A percentile compares a stretch with the other conserved stretches of the same genome.
Evolutionary conservation across 2,888 invertebrate genomes (phyloP).

Genomic region (Stegophylla sp.): DNA sequence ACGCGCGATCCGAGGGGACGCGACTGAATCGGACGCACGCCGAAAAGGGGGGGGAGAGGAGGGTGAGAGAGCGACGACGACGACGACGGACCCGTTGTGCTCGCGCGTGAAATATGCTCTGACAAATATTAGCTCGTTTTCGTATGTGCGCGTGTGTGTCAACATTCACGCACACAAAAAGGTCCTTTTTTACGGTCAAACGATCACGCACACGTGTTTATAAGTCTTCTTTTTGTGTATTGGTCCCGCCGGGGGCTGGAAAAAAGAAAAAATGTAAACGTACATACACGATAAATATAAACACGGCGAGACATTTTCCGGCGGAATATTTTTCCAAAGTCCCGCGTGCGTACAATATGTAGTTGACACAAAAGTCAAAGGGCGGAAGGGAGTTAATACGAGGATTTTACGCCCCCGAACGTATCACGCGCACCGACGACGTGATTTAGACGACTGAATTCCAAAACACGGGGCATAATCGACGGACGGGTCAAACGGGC

Average conservation of each 20-base stretch:
- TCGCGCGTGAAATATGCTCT: conserved; percentile 54
- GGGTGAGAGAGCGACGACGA: not conserved
- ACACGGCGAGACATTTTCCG: conserved; percentile 18
- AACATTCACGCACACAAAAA: conserved; percentile 39
- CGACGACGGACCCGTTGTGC: too few species aligned
- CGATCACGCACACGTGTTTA: conserved; percentile 46
- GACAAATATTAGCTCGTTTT: conserved; percentile 58
- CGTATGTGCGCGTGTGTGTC: conserved; percentile 12
- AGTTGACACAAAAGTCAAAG: too few species aligned
- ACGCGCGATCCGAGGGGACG: conserved; percentile 7
- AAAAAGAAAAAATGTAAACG: not conserved
- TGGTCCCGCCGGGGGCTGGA: not conserved
- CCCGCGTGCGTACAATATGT: not conserved
- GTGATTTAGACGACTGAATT: too few species aligned
- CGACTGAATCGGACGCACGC: conserved; percentile 4
- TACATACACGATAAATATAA: not conserved
- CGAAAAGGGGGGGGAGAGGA: not conserved
- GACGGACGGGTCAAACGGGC: too few species aligned
- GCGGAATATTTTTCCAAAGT: conserved; percentile 8
- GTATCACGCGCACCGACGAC: not conserved
- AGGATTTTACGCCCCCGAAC: not conserved
- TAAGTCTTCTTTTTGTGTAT: conserved; percentile 38
- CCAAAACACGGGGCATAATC: too few species aligned
- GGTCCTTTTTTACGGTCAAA: conserved; percentile 50
- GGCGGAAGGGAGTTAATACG: not conserved